Evolutionary conservation across 2,113 vertebrate species (phyloP), one percentile per base, ranked within the genome.

Genomic region (Seriola dumerili): DNA sequence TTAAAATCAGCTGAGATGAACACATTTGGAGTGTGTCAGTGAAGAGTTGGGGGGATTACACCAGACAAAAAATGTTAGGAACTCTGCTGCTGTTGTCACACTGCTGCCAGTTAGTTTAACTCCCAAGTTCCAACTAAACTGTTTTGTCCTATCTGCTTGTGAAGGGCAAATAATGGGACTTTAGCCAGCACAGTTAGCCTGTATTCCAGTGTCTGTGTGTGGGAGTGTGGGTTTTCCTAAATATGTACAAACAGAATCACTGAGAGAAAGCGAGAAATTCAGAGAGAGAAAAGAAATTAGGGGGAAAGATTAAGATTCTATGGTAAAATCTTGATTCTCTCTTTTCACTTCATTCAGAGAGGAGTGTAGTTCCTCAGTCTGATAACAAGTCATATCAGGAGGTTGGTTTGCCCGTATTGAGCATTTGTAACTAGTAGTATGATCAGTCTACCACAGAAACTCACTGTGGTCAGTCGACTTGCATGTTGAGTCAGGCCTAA

Each of bases 371-470:
- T 81, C 46, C 52, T 85, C 66, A 62, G 2, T 72, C 8, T 72
- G 9, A 62, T 16, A 48, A 25, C 1, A 29, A 83, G 57, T 88
- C 75, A 87, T 73, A 1, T 7, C 63, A 62, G 50, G 11, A 62
- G 58, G 34, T 66, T 5, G 6, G 3, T 52, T 75, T 23, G 11
- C 38, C 70, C 29, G 9, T 72, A 29, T 67, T 69, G 19, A 80
- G 44, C 8, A 25, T 71, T 72, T 50, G 4, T n/a, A n/a, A 17
- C 36, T 36, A 68, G 19, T 17, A 19, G 12, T 40, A 7, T 48
- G 59, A 52, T 21, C 10, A 76, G 4, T 74, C 21, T 23, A 8
- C 58, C 58, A 80, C 66, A 85, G 87, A 91, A 91, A 91, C 80
- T 89, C 58, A 32, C 52, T 6, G 0, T 1, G 5, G 44, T 81